Evolutionary conservation across 2,888 invertebrate species (phyloP).

Genomic region (Thera britannica): DNA sequence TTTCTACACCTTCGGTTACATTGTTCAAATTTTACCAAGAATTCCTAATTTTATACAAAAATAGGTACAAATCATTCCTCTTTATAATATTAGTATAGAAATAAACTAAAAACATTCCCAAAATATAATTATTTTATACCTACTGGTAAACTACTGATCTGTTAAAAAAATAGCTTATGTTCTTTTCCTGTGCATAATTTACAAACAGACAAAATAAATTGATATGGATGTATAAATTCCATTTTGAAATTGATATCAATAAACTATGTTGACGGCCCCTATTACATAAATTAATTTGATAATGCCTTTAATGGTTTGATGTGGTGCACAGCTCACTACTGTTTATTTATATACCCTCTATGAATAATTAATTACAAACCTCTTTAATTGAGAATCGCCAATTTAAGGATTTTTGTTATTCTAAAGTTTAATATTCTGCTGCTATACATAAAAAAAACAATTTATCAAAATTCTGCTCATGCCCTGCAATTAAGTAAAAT

Average conservation of each 20-base stretch:
- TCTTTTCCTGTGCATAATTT: no score
- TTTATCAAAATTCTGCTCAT: conserved; percentile 14
- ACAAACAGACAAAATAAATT: background rate
- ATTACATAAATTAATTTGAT: conserved; percentile 8
- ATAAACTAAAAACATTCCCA: no score
- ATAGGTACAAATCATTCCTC: no score
- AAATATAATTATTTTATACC: no score
- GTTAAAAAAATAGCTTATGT: no score
- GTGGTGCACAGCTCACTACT: background rate
- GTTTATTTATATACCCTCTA: conserved; percentile 3
- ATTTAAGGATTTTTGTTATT: background rate
- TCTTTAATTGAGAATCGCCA: background rate
- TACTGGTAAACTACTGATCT: no score
- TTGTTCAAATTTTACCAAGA: no score
- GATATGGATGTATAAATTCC: background rate
- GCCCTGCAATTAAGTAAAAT: conserved; percentile 21
- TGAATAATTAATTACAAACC: background rate
- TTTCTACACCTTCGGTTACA: no score
- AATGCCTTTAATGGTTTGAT: background rate
- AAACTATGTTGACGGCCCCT: conserved; percentile 2
- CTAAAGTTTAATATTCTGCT: background rate
- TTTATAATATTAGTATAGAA: no score
- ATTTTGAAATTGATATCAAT: conserved; percentile 2
- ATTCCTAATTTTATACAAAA: no score
- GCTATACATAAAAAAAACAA: conserved; percentile 2